Base-by-base conservation (phyloP, 2,888 invertebrate genomes). In the Tinea semifulvella region DNA sequence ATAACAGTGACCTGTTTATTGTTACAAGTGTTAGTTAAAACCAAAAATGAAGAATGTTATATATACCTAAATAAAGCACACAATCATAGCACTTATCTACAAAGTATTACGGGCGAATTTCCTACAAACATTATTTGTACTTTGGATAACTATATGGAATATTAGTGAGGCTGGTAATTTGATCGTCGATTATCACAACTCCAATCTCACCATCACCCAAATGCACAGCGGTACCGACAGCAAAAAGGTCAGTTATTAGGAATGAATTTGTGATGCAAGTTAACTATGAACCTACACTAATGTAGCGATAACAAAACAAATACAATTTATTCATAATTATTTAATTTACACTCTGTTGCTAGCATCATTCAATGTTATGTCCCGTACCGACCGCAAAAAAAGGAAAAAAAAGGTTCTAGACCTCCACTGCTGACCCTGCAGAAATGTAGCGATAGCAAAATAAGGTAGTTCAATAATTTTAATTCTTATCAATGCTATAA, bases 171-270 rank as follows among this genome's bases (percentile, higher is more conserved):
- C 27, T 43, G 58, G 68, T 69, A 68, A 71, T 70, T 69, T 66
- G 68, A 69, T 69, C 65, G 63, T 43, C 49, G 65, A 65, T 69
- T 64, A 71, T 70, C 70, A 47, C 50, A 31, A 17, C 46, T 49
- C 50, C 57, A 55, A 69, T 68, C 66, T 60, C 52, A 47, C 54
- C 56, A 57, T 56, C 60, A 54, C 52, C 58, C 55, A 56, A 58
- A 60, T 57, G 42, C 19, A 26, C 28, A 11, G 13, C 36, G 3
- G 26, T 42, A 42, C 22, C n/a, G 26, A 26, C 27, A 17, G 42
- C 36, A 36, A 36, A 18, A 36, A 36, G 18, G 36, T 18, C 36
- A 36, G 16, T 16, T 36, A 14, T 17, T 18, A 18, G 18, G 6
- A 22, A 8, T 7, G 6, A 18, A 36, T 36, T 16, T 36, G 18